Conservation (phyloP, 2,797 vertebrate genomes). For the Nothura maculosa region DNA sequence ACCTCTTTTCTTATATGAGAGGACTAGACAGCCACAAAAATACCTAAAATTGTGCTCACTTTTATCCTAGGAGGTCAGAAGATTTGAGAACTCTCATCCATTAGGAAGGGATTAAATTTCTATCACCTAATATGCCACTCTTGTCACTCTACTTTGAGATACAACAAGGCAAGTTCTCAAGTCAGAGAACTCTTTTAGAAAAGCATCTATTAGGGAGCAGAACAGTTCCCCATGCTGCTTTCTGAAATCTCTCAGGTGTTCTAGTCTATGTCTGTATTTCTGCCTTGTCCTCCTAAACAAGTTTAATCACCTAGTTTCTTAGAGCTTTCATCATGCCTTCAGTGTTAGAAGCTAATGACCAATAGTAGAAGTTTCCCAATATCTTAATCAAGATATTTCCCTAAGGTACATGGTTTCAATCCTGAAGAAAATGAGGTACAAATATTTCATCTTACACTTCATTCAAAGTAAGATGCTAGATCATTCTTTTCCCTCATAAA, state of each 20-base stretch:
- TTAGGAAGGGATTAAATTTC: constrained; percentile 43
- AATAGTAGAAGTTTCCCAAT: background rate
- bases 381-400: background rate
- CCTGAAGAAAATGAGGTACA: rapidly evolving
- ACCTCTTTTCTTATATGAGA: background rate
- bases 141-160: constrained; percentile 30
- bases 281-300: background rate
- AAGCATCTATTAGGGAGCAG: background rate
- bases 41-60: constrained; percentile 13
- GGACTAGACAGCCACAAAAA: background rate
- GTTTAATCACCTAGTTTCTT: background rate
- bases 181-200: background rate
- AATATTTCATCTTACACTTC: background rate
- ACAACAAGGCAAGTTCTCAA: background rate
- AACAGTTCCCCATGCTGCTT: background rate
- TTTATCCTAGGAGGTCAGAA: constrained; percentile 26
- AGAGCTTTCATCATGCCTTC: background rate
- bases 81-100: constrained; percentile 4
- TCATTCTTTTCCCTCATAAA: background rate
- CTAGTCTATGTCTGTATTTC: background rate
- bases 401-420: rapidly evolving
- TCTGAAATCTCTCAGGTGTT: background rate
- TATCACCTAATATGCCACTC: background rate
- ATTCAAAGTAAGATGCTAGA: background rate
- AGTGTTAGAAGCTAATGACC: background rate